These are phyloP conservation scores for Cactoblastis cactorum DNA, from an alignment of 2,888 invertebrate species.

Conservation along the genomic window DNA sequence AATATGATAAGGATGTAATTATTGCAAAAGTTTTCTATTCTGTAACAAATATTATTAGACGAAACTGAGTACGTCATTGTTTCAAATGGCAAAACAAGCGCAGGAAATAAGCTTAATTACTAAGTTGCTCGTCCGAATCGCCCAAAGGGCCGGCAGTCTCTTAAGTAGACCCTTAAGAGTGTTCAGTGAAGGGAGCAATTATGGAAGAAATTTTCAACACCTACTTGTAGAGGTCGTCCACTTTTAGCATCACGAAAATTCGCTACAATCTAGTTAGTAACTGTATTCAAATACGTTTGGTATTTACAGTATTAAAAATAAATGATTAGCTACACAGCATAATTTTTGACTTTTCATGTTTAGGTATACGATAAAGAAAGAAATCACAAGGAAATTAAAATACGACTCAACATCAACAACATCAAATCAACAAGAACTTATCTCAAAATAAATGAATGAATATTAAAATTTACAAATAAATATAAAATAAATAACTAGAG, in stretches of 20 bases:
- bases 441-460: too few species aligned
- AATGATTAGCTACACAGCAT: too few species aligned
- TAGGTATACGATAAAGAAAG: too few species aligned
- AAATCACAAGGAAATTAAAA: too few species aligned
- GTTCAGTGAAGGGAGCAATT: constrained; percentile 67
- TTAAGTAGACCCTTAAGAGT: constrained; percentile 63
- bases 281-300: too few species aligned
- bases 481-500: too few species aligned
- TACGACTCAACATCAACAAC: too few species aligned
- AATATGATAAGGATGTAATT: neutral
- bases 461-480: too few species aligned
- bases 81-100: constrained; percentile 59
- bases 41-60: constrained; percentile 28
- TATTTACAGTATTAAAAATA: too few species aligned
- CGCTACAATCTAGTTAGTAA: neutral
- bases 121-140: constrained; percentile 61
- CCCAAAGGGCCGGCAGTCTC: constrained; percentile 51
- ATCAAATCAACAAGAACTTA: too few species aligned
- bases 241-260: constrained; percentile 23
- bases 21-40: neutral
- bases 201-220: constrained; percentile 60
- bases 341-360: too few species aligned
- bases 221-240: constrained; percentile 45
- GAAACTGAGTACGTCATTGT: constrained; percentile 49
- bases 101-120: constrained; percentile 74